Evolutionary conservation across 1,140 invertebrate species (phyloP).

Genomic region (Drosophila mojavensis): DNA sequence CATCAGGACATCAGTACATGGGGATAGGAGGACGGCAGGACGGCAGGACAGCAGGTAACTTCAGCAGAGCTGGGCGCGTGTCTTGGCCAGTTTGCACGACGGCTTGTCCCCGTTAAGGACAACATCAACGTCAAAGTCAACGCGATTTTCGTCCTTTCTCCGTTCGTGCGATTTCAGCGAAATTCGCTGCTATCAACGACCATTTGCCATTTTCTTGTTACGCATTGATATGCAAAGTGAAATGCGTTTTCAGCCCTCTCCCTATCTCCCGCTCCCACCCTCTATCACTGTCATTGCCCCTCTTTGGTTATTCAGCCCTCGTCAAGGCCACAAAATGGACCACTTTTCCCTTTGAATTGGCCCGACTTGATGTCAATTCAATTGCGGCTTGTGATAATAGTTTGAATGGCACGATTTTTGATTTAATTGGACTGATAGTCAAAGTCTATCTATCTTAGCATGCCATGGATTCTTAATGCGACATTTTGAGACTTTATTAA

Average conservation of each 20-base stretch:
- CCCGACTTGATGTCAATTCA: conserved; percentile 16
- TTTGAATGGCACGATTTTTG: background rate
- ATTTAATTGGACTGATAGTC: background rate
- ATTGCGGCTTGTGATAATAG: conserved; percentile 3
- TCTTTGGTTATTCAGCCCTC: background rate
- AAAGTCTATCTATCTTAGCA: no score
- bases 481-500: no score
- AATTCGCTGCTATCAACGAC: conserved; percentile 45
- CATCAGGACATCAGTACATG: conserved; percentile 2
- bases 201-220: conserved; percentile 33
- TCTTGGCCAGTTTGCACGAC: conserved; percentile 21
- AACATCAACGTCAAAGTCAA: conserved; percentile 20
- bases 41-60: conserved; percentile 2
- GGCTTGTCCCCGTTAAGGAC: conserved; percentile 4
- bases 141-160: conserved; percentile 7
- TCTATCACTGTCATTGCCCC: no score
- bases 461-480: no score
- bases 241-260: conserved; percentile 53
- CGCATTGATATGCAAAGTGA: conserved; percentile 72
- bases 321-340: conserved; percentile 24
- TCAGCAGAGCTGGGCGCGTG: conserved; percentile 1
- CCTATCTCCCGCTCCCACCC: background rate
- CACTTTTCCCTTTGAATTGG: conserved; percentile 18
- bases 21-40: background rate
- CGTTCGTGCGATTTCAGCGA: conserved; percentile 21